phyloP scores from a whole-genome alignment of 2,888 invertebrate genomes.

The Adineta ricciae region DNA sequence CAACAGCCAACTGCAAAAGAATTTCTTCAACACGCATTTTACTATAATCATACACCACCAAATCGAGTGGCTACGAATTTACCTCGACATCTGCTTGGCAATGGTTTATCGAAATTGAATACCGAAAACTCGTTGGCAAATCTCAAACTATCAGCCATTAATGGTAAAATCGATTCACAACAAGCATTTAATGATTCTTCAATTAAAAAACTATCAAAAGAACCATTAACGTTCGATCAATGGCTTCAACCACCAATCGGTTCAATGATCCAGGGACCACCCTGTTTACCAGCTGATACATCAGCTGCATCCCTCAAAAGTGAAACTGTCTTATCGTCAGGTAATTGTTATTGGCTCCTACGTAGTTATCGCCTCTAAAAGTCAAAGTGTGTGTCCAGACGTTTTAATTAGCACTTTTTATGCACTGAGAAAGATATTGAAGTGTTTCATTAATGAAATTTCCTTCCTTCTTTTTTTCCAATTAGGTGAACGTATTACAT shows the following conservation, averaged over 20 bases:
- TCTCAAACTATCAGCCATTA: neutral
- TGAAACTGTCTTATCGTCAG: neutral
- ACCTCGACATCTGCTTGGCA: neutral
- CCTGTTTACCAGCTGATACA: neutral
- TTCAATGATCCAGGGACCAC: neutral
- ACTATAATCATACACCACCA: neutral
- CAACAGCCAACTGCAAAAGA: neutral
- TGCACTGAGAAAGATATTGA: neutral
- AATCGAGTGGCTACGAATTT: neutral
- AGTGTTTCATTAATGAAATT: too few species aligned
- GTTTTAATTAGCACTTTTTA: neutral
- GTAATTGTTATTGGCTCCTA: too few species aligned
- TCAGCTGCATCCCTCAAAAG: neutral
- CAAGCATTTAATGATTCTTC: neutral
- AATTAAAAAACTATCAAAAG: neutral
- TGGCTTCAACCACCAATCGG: neutral
- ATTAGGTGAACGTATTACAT: slow-evolving; percentile 72
- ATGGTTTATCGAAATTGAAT: neutral
- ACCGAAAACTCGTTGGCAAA: neutral
- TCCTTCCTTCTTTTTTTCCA: neutral
- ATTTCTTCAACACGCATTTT: neutral
- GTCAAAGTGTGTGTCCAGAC: too few species aligned
- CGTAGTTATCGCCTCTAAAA: too few species aligned
- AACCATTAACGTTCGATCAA: neutral
- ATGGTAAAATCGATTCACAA: neutral